Percentiles rank a stretch among this genome's conserved stretches.
phyloP scores from a whole-genome alignment of 53 echinoderm and acorn worm species.

The Paelopatides confundens region DNA sequence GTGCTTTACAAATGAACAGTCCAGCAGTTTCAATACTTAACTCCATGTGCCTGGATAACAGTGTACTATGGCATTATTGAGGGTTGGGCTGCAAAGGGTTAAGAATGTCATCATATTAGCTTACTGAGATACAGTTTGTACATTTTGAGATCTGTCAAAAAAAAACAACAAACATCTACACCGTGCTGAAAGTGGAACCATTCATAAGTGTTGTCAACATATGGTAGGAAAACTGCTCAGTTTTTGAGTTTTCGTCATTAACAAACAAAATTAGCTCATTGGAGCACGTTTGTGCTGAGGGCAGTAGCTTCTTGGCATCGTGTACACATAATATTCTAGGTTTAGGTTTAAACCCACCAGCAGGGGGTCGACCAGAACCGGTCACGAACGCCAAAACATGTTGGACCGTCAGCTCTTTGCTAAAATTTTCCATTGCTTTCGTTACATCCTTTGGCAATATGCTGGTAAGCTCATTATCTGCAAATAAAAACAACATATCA shows the following conservation, averaged over 20 bases:
- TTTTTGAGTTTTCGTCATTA: background rate
- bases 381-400: background rate
- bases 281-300: background rate
- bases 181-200: background rate
- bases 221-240: background rate
- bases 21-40: too few relatives aligned
- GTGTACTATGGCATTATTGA: too few relatives aligned
- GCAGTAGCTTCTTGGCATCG: background rate
- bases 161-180: too few relatives aligned
- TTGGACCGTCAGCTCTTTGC: background rate
- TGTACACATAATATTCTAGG: background rate
- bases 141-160: too few relatives aligned
- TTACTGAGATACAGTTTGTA: too few relatives aligned
- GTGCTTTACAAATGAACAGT: too few relatives aligned
- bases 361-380: background rate
- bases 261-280: background rate
- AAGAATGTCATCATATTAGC: too few relatives aligned
- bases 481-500: background rate
- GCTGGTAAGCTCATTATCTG: background rate
- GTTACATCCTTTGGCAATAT: background rate
- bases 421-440: background rate
- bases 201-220: background rate
- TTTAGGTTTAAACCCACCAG: background rate
- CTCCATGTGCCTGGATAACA: too few relatives aligned
- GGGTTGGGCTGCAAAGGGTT: too few relatives aligned